phyloP scores from a whole-genome alignment of 2,888 invertebrate species.

The Eustalomyia histrio region DNA sequence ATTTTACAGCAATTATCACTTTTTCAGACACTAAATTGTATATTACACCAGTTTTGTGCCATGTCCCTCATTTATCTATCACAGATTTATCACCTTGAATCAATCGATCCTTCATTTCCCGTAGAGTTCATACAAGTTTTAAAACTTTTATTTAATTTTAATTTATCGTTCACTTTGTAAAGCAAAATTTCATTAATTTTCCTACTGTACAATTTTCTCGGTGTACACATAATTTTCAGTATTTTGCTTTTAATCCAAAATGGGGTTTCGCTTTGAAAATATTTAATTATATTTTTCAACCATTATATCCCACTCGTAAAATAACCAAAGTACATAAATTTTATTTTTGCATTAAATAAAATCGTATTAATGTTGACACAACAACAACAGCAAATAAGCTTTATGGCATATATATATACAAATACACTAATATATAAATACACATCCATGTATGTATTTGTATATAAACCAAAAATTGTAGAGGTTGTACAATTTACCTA shows the following conservation, averaged over 20 bases:
- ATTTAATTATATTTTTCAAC: background rate
- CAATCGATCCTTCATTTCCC: no score
- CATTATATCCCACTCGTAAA: slow-evolving; percentile 13
- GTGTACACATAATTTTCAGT: background rate
- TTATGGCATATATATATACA: background rate
- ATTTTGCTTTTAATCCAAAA: background rate
- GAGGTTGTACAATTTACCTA: slow-evolving; percentile 9
- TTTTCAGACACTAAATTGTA: no score
- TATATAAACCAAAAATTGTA: background rate
- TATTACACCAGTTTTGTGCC: no score
- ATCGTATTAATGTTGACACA: slow-evolving; percentile 53
- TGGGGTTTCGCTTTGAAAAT: background rate
- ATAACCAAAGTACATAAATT: slow-evolving; percentile 35
- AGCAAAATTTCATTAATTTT: no score
- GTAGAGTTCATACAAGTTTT: no score
- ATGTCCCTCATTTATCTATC: no score
- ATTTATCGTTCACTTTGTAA: no score
- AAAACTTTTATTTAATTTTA: no score
- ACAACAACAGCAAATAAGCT: slow-evolving; percentile 5
- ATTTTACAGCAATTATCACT: no score
- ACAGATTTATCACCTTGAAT: no score
- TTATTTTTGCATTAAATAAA: slow-evolving; percentile 48
- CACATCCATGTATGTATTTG: background rate
- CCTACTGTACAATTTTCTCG: no score
- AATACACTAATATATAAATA: background rate